phyloP scores from a whole-genome alignment of 1,140 invertebrate genomes.

The Aphelenchoides avenae region DNA sequence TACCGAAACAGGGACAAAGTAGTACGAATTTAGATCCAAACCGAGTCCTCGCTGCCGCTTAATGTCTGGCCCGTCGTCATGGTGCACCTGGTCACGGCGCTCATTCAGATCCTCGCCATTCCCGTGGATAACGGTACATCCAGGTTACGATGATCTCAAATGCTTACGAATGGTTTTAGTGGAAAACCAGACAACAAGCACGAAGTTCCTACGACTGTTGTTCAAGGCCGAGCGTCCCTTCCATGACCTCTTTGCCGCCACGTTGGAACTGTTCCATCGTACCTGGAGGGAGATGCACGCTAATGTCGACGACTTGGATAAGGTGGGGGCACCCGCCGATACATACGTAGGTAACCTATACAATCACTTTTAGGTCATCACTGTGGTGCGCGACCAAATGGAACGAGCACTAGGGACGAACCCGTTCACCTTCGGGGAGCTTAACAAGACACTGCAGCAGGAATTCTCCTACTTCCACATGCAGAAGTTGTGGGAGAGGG shows the following conservation, averaged over 20 bases:
- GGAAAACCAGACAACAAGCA: too few species aligned
- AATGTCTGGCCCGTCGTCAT: constrained; percentile 31
- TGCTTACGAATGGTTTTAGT: too few species aligned
- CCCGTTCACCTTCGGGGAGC: constrained; percentile 25
- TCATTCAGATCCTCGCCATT: constrained; percentile 30
- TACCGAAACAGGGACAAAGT: not conserved
- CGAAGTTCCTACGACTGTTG: constrained; percentile 32
- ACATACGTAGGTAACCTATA: too few species aligned
- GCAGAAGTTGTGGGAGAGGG: constrained; percentile 48
- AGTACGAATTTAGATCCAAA: constrained; percentile 12
- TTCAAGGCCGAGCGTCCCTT: constrained; percentile 45
- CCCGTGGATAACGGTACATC: too few species aligned
- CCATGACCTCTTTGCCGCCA: constrained; percentile 30
- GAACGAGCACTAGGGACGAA: constrained; percentile 21
- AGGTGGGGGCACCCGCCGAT: constrained; percentile 24
- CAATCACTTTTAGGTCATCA: constrained; percentile 30
- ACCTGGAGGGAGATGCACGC: constrained; percentile 53
- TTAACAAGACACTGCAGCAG: constrained; percentile 32
- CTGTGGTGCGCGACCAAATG: constrained; percentile 44
- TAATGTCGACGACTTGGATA: constrained; percentile 40
- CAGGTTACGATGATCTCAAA: too few species aligned
- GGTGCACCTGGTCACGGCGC: constrained; percentile 22
- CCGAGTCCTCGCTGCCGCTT: constrained; percentile 14
- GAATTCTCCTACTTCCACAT: constrained; percentile 46
- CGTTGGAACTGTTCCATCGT: constrained; percentile 39